phyloP scores from a whole-genome alignment of 2,888 invertebrate genomes.

The Ommatoiulus sabulosus region DNA sequence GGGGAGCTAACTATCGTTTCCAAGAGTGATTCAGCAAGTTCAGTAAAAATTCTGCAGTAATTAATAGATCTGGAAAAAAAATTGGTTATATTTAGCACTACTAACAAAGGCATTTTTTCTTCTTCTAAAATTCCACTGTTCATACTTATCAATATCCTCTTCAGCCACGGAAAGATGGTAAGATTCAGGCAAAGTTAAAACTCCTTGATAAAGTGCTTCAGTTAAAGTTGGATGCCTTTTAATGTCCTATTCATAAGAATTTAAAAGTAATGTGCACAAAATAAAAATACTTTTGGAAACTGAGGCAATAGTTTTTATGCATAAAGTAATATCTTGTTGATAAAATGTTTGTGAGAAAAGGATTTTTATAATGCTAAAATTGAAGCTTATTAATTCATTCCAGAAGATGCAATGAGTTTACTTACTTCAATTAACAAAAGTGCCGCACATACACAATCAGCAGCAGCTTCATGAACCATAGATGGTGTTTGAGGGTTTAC shows the following conservation, averaged over 20 bases:
- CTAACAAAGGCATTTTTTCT: background rate
- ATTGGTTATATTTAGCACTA: conserved; percentile 45
- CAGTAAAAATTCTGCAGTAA: conserved; percentile 95
- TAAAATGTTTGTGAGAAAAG: conserved; percentile 61
- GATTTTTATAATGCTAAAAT: background rate
- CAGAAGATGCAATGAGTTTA: conserved; percentile 55
- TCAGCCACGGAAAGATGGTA: conserved; percentile 92
- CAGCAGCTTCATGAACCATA: conserved; percentile 85
- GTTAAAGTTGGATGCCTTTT: conserved; percentile 79
- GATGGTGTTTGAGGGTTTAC: conserved; percentile 66
- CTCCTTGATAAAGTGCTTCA: conserved; percentile 82
- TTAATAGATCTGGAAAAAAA: conserved; percentile 78
- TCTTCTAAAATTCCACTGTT: no score
- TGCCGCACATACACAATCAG: conserved; percentile 89
- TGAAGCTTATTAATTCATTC: background rate
- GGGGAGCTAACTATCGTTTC: conserved; percentile 78
- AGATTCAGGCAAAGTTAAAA: conserved; percentile 82
- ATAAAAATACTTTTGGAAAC: conserved; percentile 70
- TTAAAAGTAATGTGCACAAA: conserved; percentile 54
- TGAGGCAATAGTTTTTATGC: background rate
- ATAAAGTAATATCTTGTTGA: background rate
- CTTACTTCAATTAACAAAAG: conserved; percentile 81
- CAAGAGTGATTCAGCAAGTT: conserved; percentile 90
- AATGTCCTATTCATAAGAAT: conserved; percentile 64
- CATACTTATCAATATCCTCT: conserved; percentile 89